Conservation (phyloP, 2,888 invertebrate species). For the Heliconius cydno region DNA sequence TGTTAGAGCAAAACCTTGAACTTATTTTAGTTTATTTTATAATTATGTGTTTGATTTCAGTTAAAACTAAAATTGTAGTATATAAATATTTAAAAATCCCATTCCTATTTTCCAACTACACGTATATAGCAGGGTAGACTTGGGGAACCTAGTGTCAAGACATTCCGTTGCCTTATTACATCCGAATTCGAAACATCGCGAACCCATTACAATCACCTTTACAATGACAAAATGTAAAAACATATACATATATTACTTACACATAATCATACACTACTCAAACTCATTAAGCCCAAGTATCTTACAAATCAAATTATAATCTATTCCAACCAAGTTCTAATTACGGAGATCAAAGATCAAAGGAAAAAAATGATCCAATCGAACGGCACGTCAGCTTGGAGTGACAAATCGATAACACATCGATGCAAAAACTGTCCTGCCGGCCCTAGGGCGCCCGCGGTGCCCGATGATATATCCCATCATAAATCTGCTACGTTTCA, state of each 20-base stretch:
- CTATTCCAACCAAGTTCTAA: constrained; percentile 6
- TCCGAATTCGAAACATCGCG: not conserved
- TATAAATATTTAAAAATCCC: not conserved
- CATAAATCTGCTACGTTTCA: constrained; percentile 72
- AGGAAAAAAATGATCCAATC: constrained; percentile 12
- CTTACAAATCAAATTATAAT: constrained; percentile 23
- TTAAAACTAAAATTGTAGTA: not conserved
- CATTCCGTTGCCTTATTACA: too few species aligned
- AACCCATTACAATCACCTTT: not conserved
- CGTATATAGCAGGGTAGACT: too few species aligned
- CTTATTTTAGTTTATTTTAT: not conserved
- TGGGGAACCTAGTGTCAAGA: too few species aligned
- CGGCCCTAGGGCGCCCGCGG: constrained; percentile 33
- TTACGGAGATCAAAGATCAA: constrained; percentile 14
- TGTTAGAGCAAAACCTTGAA: not conserved
- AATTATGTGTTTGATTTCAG: not conserved
- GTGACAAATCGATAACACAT: constrained; percentile 43
- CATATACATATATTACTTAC: not conserved
- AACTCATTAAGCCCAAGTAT: not conserved
- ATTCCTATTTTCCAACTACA: not conserved
- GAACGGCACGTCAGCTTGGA: constrained; percentile 21
- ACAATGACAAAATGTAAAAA: not conserved
- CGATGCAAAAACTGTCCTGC: constrained; percentile 41
- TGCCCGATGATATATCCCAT: constrained; percentile 69
- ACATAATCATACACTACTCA: not conserved